Percentiles rank a stretch among this genome's conserved stretches.
phyloP scores from a whole-genome alignment of 2,888 invertebrate species.

The Acronicta psi region DNA sequence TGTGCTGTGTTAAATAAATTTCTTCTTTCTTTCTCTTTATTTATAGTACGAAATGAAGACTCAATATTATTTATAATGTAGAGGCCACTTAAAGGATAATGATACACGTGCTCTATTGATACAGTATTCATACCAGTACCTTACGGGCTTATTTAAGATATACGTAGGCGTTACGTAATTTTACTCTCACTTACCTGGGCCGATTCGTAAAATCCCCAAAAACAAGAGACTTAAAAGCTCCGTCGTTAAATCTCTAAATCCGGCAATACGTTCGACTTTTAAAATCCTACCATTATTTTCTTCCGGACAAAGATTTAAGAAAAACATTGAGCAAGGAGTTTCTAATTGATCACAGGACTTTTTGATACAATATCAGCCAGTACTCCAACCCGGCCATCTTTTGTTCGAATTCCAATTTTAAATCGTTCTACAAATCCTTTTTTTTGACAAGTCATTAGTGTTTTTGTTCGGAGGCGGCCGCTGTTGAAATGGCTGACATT shows the following conservation, averaged over 20 bases:
- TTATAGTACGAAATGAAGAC: no score
- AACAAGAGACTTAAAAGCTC: conserved; percentile 36
- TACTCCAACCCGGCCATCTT: conserved; percentile 15
- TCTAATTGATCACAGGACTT: neutral
- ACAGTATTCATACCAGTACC: neutral
- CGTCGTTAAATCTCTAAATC: conserved; percentile 33
- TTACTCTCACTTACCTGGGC: neutral
- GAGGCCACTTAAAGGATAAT: no score
- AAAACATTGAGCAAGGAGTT: neutral
- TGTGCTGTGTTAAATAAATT: no score
- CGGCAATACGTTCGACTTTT: conserved; percentile 30
- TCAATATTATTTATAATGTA: no score
- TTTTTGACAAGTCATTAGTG: conserved; percentile 49
- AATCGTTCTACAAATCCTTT: conserved; percentile 44
- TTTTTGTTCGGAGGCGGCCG: conserved; percentile 45
- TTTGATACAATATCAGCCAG: conserved; percentile 15
- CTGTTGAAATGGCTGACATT: conserved; percentile 56
- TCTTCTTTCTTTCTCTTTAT: no score
- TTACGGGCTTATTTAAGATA: neutral
- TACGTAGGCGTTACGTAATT: neutral
- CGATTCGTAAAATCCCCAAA: conserved; percentile 27
- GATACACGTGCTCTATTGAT: no score
- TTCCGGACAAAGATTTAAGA: conserved; percentile 12
- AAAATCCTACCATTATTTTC: conserved; percentile 27
- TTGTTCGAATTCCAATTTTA: conserved; percentile 40